Conservation (phyloP, 2,113 vertebrate species). For the Coreoperca whiteheadi region DNA sequence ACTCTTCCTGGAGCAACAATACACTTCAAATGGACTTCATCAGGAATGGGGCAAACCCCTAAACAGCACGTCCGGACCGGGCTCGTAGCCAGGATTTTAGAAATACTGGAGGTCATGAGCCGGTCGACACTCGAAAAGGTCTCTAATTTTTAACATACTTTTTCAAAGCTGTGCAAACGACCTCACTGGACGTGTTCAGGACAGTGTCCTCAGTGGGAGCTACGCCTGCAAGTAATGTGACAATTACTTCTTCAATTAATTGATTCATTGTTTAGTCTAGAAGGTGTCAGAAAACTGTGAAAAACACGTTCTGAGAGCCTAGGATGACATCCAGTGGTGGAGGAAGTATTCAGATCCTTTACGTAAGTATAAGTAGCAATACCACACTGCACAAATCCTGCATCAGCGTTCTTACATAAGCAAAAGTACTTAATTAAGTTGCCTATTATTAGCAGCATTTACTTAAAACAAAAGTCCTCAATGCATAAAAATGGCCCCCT, state of each 20-base stretch:
- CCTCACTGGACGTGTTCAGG: neutral
- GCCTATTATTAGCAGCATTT: neutral
- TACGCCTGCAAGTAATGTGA: neutral
- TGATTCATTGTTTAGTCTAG: neutral
- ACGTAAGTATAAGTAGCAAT: no score
- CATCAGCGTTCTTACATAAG: neutral
- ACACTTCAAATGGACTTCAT: slow-evolving; percentile 11
- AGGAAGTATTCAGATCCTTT: no score
- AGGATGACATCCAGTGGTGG: no score
- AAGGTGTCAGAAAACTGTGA: neutral
- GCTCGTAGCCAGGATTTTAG: neutral
- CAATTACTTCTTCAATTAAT: neutral
- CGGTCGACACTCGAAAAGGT: neutral
- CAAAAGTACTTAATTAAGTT: neutral
- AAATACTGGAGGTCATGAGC: neutral
- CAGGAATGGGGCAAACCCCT: neutral
- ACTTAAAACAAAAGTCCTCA: neutral
- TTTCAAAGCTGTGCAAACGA: no score
- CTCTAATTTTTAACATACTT: neutral
- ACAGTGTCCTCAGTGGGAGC: neutral
- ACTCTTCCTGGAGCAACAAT: neutral
- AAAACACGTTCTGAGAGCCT: no score
- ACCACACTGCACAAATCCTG: no score
- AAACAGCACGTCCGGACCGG: neutral
- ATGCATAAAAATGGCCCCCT: neutral